Evolutionary conservation across 2,888 invertebrate genomes (phyloP), one percentile per base, ranked within the genome.

Genomic region (Orthosia gracilis): DNA sequence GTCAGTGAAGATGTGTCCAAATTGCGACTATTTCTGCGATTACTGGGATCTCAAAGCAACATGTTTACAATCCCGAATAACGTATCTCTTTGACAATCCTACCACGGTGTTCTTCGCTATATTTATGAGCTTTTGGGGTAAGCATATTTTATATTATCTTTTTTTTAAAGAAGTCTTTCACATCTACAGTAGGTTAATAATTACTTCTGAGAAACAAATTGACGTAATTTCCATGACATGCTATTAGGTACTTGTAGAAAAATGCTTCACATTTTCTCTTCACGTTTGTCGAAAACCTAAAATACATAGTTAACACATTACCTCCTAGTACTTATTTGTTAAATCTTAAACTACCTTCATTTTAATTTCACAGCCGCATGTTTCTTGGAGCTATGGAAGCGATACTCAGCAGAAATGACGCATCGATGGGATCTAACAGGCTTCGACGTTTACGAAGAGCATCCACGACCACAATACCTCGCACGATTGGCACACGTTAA

Each of bases 361-460:
- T 73, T 54, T 59, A 55, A 11, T 50, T 45, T 79, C 69, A 13
- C 89, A 98, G 98, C 98, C 85, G 98, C 99, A 0, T 97, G 99
- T 85, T 99, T 99, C 96, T 95, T 99, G 90, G 99, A 99, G 94
- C 96, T 99, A 78, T 99, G 99, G 99, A 99, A 99, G 95, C 97
- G 99, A 26, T 99, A 99, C 93, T 99, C 99, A 0, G 98, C 99
- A 0, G 98, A 99, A 95, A 98, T 99, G 91, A 99, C 99, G 4
- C 99, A 99, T 94, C 97, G 99, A 73, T 99, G 99, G 99, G 99
- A 99, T 95, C 97, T 99, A 80, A 98, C 98, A 0, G 98, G 98
- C 31, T 99, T 99, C 92, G 99, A 99, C 94, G 97, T 98, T 47
- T 98, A 98, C 91, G 98, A 99, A 94, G 99, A 99, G 92, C 99